Evolutionary conservation across 2,888 invertebrate species (phyloP), one percentile per base, ranked within the genome.

Genomic region (Andricus curvator): DNA sequence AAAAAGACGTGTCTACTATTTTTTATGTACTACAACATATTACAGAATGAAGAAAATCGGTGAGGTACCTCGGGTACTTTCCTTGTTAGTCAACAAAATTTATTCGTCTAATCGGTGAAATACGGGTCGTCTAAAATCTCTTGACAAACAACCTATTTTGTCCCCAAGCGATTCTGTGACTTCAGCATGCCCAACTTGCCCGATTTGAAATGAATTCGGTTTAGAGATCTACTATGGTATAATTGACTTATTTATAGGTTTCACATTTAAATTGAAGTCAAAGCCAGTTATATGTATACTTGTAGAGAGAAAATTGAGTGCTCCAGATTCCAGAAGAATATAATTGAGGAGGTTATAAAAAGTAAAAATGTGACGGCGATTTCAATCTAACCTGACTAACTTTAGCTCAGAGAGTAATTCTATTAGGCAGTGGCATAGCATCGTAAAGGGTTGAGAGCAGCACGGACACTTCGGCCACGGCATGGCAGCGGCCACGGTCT

Each of bases 401-500:
- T 91, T 89, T 81, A 90, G 89, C 89, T 87, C 87, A 82, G 90
- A 90, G 91, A 88, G 91, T 92, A 92, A 93, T 93, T 93, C 92
- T 93, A 93, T 93, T 93, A 93, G 90, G 88, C 90, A 90, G 89
- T 88, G 89, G 89, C 89, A 88, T 87, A 90, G 90, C 90, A 86
- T 91, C 90, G 92, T 92, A 92, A 93, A 92, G 92, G 92, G 92
- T 91, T 91, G 91, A 88, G 84, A 81, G 79, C 70, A 78, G 78
- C 78, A 67, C 44, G 78, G 82, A 77, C 83, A 84, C 83, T 80
- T 85, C 82, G 74, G 74, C 74, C 85, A 84, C 85, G 86, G 85
- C 81, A 81, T 85, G 86, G 85, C 81, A 82, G 84, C 81, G 84
- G 80, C 85, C 84, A 86, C 85, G 86, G 85, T 86, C 85, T 83